Evolutionary conservation across 2,888 invertebrate species (phyloP).

Genomic region (Sturmia bella): DNA sequence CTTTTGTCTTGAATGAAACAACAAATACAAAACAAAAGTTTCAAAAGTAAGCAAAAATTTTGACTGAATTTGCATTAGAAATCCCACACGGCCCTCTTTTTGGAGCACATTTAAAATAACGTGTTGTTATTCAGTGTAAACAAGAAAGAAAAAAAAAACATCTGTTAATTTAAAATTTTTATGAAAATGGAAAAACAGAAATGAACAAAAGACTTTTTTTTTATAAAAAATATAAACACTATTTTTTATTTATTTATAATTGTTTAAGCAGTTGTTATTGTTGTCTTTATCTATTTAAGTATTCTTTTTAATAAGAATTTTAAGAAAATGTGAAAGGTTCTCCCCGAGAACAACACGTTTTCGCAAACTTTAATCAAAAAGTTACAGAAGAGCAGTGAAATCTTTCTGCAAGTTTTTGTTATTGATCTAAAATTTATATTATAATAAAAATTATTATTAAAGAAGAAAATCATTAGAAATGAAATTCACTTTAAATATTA

Average conservation of each 20-base stretch:
- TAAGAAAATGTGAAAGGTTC: conserved; percentile 7
- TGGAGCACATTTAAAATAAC: conserved; percentile 14
- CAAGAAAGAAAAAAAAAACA: conserved; percentile 54
- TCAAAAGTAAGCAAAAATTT: neutral
- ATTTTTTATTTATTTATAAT: conserved; percentile 50
- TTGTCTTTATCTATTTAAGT: conserved; percentile 48
- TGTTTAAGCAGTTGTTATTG: conserved; percentile 63
- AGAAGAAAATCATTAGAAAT: neutral
- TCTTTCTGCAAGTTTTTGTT: no score
- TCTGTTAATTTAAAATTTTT: conserved; percentile 41
- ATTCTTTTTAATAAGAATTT: conserved; percentile 19
- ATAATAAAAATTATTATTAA: conserved; percentile 10
- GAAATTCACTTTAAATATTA: conserved; percentile 2
- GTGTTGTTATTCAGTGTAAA: conserved; percentile 13
- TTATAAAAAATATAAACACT: conserved; percentile 24
- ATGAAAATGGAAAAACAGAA: conserved; percentile 41
- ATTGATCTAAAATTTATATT: neutral
- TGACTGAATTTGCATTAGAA: conserved; percentile 27
- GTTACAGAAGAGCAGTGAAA: no score
- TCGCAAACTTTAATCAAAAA: neutral
- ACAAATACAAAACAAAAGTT: neutral
- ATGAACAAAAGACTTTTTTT: conserved; percentile 67
- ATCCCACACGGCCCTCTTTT: neutral
- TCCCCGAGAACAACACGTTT: neutral
- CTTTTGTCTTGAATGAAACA: neutral